Evolutionary conservation across 2,797 vertebrate species (phyloP), one percentile per base, ranked within the genome.

Genomic region (Sebastolobus alascanus): DNA sequence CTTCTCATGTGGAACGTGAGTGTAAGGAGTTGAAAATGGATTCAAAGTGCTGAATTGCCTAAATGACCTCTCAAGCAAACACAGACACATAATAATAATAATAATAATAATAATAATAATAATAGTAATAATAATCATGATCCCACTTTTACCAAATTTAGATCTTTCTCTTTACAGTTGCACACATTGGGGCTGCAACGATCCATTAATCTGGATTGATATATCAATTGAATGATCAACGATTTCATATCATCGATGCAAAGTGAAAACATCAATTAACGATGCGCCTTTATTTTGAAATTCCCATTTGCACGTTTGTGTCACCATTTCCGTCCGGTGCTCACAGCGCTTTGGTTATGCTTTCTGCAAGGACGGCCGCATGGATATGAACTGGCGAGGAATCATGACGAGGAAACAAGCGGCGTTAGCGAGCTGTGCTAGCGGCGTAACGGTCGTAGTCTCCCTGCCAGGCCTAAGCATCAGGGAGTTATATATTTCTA

Each of bases 11-110:
- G 22, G 56, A 79, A 82, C 31, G 6, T 59, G 29, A 68, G 40
- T 73, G 63, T 31, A 60, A 20, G 4, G 52, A 72, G 55, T 64
- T 78, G 76, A 55, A 71, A 85, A 43, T 54, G 54, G 61, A 81
- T 75, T 79, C 12, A 38, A 69, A 84, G 69, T 65, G 65, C 72
- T 75, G 73, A 73, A 66, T 55, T 50, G 37, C 14, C 33, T 6
- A 38, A 79, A 22, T 56, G 22, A 43, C 40, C 40, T 54, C 59
- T 1, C 16, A 69, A 61, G 43, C 22, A 66, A 56, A 38, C 70
- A 65, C 60, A 60, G 66, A 50, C 2, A 56, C 3, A 58, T 1
- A 46, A 50, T 50, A 18, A 46, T 46, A 46, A 46, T 46, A 46
- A 46, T 52, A 52, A 52, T 25, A 52, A 52, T 25, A 46, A 50